Conservation (phyloP, 2,888 invertebrate species). For the Drosophila planitibia region DNA sequence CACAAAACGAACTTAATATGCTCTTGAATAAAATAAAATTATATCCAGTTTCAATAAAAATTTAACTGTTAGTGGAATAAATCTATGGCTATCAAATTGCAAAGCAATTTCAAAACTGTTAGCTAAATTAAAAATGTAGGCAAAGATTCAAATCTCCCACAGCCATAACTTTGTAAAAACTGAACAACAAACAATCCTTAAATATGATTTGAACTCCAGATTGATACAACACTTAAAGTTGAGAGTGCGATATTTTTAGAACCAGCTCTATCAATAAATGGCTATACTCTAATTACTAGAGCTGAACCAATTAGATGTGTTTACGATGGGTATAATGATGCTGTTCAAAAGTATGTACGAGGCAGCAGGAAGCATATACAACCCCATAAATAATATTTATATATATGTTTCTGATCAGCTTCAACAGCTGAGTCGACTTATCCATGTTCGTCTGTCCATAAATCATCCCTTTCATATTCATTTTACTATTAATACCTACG, state of each 20-base stretch:
- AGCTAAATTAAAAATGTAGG: not conserved
- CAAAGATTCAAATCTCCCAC: not conserved
- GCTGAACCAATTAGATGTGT: not conserved
- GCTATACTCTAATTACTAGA: not conserved
- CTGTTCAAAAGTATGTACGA: not conserved
- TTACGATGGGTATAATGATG: too few species aligned
- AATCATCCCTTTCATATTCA: not conserved
- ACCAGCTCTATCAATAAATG: not conserved
- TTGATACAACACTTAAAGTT: not conserved
- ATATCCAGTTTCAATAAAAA: not conserved
- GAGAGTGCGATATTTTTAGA: not conserved
- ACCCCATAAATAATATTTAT: not conserved
- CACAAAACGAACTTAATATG: conserved; percentile 21
- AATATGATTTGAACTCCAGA: not conserved
- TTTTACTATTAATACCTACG: not conserved
- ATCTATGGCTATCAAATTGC: not conserved
- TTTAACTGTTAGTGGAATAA: not conserved
- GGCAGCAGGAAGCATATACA: not conserved
- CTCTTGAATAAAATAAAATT: conserved; percentile 20
- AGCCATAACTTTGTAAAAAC: not conserved
- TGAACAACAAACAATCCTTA: not conserved
- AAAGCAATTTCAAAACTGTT: not conserved
- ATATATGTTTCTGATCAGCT: not conserved
- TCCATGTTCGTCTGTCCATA: rapidly evolving
- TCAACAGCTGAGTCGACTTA: not conserved